Conservation (phyloP, 1,140 invertebrate species). For the Leptoteleia sp. region DNA sequence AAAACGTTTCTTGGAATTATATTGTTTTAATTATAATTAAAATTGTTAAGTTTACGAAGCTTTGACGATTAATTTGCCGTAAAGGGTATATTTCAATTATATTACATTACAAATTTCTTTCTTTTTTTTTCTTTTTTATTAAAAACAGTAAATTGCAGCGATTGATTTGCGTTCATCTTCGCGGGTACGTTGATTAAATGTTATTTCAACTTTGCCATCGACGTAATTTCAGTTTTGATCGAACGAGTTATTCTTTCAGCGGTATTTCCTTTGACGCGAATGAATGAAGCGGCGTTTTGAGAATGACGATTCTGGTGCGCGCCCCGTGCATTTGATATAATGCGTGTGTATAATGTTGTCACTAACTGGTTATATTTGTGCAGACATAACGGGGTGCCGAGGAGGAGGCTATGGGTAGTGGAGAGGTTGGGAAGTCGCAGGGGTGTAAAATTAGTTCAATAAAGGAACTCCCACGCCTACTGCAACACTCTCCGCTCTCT, state of each 20-base stretch:
- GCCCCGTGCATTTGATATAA: constrained; percentile 51
- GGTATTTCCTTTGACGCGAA: background rate
- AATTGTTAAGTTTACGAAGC: no score
- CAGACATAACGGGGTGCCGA: constrained; percentile 65
- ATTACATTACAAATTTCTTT: no score
- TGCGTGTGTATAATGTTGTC: constrained; percentile 60
- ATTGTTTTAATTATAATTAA: no score
- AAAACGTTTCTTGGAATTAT: no score
- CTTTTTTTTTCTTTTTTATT: no score
- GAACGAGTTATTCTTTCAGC: background rate
- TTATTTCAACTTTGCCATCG: background rate
- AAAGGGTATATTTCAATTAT: no score
- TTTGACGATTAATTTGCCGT: no score
- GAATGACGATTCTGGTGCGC: constrained; percentile 7
- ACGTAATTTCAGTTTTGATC: background rate
- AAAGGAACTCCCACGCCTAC: constrained; percentile 76
- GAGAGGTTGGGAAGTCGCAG: constrained; percentile 66
- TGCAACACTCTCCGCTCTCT: constrained; percentile 56
- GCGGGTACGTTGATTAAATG: background rate
- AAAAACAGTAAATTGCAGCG: no score
- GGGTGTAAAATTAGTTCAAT: constrained; percentile 77
- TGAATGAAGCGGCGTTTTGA: background rate
- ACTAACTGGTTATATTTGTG: constrained; percentile 76
- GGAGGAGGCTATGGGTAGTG: constrained; percentile 34
- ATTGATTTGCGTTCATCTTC: no score